Conservation (phyloP, 2,113 vertebrate genomes). For the Phalacrocorax pelagicus region DNA sequence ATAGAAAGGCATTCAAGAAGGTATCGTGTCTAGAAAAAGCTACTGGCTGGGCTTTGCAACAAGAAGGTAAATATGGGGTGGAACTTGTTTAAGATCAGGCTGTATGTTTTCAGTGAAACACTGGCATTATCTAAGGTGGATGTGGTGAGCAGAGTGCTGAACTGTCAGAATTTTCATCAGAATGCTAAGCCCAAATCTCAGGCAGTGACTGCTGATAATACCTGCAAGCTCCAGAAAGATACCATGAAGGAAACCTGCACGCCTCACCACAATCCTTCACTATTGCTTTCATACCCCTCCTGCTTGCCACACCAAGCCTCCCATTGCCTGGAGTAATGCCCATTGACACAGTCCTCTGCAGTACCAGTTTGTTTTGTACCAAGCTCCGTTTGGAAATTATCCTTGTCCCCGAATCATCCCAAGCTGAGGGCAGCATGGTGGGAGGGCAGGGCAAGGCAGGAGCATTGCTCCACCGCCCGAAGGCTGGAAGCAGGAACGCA, state of each 20-base stretch:
- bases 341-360: background rate
- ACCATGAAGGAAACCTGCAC: background rate
- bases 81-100: background rate
- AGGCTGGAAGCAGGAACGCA: background rate
- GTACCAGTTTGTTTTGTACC: background rate
- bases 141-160: background rate
- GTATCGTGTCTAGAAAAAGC: background rate
- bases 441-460: background rate
- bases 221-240: background rate
- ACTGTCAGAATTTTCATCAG: background rate
- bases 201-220: background rate
- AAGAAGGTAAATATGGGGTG: background rate
- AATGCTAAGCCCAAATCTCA: background rate
- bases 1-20: background rate
- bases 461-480: fast-evolving
- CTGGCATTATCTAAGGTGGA: background rate
- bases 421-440: background rate
- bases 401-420: background rate
- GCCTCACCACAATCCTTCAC: fast-evolving
- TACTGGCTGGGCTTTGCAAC: background rate
- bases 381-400: background rate
- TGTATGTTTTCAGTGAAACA: background rate
- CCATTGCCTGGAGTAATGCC: background rate
- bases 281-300: fast-evolving
- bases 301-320: background rate